phyloP scores from a whole-genome alignment of 2,113 vertebrate species.

The Mobula birostris region DNA sequence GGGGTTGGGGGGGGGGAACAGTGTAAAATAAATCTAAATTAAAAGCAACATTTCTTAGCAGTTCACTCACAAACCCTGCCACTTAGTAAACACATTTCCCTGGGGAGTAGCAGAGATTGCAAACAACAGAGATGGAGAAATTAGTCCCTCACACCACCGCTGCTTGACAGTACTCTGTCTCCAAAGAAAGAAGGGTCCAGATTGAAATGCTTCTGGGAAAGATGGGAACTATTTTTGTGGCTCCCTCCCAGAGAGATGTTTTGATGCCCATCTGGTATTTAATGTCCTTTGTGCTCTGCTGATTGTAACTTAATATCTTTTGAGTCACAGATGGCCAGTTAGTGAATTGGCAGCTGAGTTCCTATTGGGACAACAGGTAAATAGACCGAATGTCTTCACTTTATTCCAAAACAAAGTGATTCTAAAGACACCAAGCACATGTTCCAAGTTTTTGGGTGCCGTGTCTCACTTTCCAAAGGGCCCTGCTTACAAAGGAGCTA shows the following conservation, averaged over 20 bases:
- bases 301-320: constrained; percentile 68
- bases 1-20: background rate
- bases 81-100: constrained; percentile 35
- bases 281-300: constrained; percentile 56
- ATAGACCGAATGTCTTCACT: constrained; percentile 62
- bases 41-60: constrained; percentile 1
- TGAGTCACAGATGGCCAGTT: constrained; percentile 75
- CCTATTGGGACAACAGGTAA: constrained; percentile 67
- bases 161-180: constrained; percentile 21
- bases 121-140: constrained; percentile 41
- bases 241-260: constrained; percentile 53
- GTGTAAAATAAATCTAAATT: background rate
- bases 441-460: constrained; percentile 62
- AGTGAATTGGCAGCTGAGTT: constrained; percentile 65
- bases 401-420: constrained; percentile 54
- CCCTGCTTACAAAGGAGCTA: constrained; percentile 60
- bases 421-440: constrained; percentile 61
- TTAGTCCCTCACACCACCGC: constrained; percentile 28
- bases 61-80: constrained; percentile 21
- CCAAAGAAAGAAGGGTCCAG: constrained; percentile 40
- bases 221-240: constrained; percentile 55
- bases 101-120: constrained; percentile 43
- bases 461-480: constrained; percentile 51
- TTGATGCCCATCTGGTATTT: constrained; percentile 51
- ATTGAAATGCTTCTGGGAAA: constrained; percentile 58